Evolutionary conservation across 2,113 vertebrate genomes (phyloP).

Genomic region (Agelaius phoeniceus): DNA sequence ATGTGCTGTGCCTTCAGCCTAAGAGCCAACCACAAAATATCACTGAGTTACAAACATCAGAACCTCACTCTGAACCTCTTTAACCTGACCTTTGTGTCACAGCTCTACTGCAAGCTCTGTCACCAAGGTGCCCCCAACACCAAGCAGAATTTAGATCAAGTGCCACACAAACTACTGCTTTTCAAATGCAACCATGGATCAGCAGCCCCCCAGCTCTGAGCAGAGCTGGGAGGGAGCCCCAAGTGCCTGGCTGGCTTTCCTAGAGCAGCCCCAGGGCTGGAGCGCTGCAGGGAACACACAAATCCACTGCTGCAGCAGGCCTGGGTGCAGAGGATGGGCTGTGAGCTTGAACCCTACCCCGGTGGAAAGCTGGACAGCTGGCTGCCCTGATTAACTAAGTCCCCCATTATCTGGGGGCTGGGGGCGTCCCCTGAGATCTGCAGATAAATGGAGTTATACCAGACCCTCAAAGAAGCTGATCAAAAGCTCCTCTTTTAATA

Average conservation of each 20-base stretch:
- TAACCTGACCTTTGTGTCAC: accelerated
- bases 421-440: slow-evolving; percentile 17
- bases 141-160: neutral
- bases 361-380: slow-evolving; percentile 26
- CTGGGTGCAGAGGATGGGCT: neutral
- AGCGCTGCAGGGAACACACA: neutral
- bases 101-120: neutral
- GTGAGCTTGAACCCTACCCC: slow-evolving; percentile 19
- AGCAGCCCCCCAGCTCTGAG: neutral
- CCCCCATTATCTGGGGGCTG: neutral
- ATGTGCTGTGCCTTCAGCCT: neutral
- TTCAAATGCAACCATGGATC: neutral
- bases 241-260: neutral
- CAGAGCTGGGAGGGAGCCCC: neutral
- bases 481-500: slow-evolving; percentile 54
- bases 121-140: neutral
- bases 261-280: neutral
- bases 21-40: neutral
- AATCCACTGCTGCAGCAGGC: neutral
- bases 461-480: slow-evolving; percentile 8
- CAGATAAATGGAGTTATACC: slow-evolving; percentile 37
- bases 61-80: neutral
- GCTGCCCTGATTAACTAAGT: slow-evolving; percentile 59
- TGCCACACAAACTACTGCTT: neutral
- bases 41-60: neutral